phyloP scores from a whole-genome alignment of 2,888 invertebrate genomes.

The Eulithis testata region DNA sequence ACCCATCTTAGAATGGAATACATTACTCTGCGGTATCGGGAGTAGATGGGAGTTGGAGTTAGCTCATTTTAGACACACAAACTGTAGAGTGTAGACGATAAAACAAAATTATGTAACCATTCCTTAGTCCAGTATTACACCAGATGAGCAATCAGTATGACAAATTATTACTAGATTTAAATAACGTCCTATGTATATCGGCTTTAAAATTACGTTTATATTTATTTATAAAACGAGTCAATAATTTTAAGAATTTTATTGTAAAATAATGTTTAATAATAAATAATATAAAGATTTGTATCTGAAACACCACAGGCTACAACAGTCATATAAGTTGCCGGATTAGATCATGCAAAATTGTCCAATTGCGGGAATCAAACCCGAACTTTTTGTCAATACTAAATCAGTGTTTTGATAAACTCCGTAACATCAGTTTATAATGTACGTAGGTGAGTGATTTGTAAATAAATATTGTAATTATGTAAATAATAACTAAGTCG shows the following conservation, averaged over 20 bases:
- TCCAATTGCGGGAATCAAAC: too few species aligned
- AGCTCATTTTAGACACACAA: neutral
- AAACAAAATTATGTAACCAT: constrained; percentile 57
- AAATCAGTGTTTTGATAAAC: neutral
- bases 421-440: constrained; percentile 5
- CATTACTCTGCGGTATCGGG: neutral
- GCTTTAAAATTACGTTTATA: constrained; percentile 59
- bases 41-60: neutral
- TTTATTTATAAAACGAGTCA: constrained; percentile 74
- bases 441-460: constrained; percentile 1
- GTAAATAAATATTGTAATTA: constrained; percentile 34
- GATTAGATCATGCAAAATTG: too few species aligned
- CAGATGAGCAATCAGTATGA: constrained; percentile 45
- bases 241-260: constrained; percentile 70
- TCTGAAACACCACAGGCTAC: constrained; percentile 1
- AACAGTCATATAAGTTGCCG: too few species aligned
- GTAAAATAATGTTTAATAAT: constrained; percentile 31
- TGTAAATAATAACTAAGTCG: constrained; percentile 30
- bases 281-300: neutral
- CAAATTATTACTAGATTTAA: constrained; percentile 34
- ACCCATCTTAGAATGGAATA: neutral
- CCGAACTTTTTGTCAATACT: too few species aligned
- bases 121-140: constrained; percentile 72
- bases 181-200: constrained; percentile 49
- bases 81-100: too few species aligned